Conservation (phyloP, 2,797 vertebrate genomes). For the Tiaroga cobitis region DNA sequence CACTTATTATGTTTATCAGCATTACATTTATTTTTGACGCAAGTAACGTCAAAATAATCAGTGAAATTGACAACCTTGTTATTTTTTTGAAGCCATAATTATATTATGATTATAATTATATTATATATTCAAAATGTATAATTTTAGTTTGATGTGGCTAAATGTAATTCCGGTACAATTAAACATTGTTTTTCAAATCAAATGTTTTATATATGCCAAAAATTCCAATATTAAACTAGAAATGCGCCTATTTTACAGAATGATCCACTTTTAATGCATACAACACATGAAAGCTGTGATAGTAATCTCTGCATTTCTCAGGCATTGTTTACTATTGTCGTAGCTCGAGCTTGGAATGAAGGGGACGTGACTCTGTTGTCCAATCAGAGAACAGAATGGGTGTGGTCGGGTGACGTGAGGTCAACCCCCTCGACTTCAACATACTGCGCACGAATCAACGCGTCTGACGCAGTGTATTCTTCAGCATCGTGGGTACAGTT, state of each 20-base stretch:
- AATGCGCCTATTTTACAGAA: background rate
- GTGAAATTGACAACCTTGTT: background rate
- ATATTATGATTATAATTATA: no score
- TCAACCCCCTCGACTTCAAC: conserved; percentile 29
- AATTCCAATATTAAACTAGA: background rate
- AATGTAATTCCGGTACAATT: background rate
- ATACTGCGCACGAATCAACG: conserved; percentile 23
- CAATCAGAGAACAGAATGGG: conserved; percentile 50
- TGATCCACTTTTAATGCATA: background rate
- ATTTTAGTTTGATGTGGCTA: background rate
- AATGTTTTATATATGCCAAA: background rate
- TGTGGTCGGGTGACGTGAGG: conserved; percentile 46
- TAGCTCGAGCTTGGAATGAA: background rate
- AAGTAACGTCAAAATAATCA: background rate
- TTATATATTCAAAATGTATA: background rate
- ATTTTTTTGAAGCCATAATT: background rate
- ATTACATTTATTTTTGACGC: background rate
- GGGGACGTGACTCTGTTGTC: conserved; percentile 50
- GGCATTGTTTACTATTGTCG: background rate
- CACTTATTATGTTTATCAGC: background rate
- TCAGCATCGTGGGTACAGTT: background rate
- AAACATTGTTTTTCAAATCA: background rate
- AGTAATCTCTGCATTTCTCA: background rate
- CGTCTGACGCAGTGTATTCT: background rate
- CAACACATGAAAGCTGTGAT: no score